Evolutionary conservation across 2,888 invertebrate genomes (phyloP), one percentile per base, ranked within the genome.

Genomic region (Nomada goodeniana): DNA sequence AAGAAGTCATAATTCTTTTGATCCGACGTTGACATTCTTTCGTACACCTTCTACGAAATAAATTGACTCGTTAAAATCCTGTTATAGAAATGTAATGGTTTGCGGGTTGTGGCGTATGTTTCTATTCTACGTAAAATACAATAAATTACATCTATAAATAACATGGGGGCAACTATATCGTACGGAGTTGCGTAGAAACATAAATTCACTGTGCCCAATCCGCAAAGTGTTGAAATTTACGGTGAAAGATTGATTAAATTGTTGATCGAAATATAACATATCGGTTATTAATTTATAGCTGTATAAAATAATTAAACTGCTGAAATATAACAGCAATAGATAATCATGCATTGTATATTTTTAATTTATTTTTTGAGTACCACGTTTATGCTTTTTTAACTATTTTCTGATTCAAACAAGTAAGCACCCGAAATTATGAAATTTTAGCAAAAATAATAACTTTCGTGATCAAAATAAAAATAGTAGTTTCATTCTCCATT

Each of bases 91-190:
- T 69, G 55, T 80, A 71, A 65, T 80, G 50, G 42, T 15, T 55
- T 42, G 26, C 55, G 55, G 63, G 75, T 57, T 23, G 52, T 7
- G 69, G 55, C 78, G 72, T 80, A 63, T 63, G 80, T 68, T 80
- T 78, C 65, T 67, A 78, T 72, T 78, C 67, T 72, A 71, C 63
- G 71, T 76, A 77, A 78, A 80, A 78, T 80, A 80, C 79, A 78
- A 78, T 80, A 80, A 80, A 78, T 80, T 80, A 78, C 78, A 67
- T 60, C 82, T 55, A 82, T 82, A 78, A 63, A 77, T 77, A 60
- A 63, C 76, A 59, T 42, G 61, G 15, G 55, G 74, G 60, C 53
- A 57, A 61, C 61, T 83, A 55, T 78, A 73, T 52, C 65, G 55
- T 57, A 68, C 76, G 59, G 50, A 52, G 72, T 72, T 80, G 78